A percentile compares a stretch with the other conserved stretches of the same genome.
phyloP scores from a whole-genome alignment of 2,797 vertebrate species.

The Perodicticus potto region DNA sequence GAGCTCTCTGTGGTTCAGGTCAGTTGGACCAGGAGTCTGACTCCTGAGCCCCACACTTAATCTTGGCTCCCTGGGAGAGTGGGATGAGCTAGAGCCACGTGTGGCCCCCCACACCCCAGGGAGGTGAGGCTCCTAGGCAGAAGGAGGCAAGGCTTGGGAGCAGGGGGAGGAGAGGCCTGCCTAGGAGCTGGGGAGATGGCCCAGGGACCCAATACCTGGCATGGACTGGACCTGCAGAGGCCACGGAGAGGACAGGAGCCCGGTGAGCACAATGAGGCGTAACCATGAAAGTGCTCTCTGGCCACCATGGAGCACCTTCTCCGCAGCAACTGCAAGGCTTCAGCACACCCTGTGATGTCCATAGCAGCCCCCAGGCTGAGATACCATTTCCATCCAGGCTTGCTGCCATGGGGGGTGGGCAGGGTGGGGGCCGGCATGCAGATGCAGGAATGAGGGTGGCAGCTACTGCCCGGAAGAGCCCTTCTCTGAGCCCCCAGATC shows the following conservation, averaged over 20 bases:
- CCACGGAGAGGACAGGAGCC: rapidly evolving
- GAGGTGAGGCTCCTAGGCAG: too few species aligned
- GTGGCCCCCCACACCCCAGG: too few species aligned
- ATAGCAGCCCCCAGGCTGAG: rapidly evolving
- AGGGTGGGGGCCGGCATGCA: too few species aligned
- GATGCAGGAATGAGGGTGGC: not conserved
- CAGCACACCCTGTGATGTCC: rapidly evolving
- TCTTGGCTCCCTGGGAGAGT: not conserved
- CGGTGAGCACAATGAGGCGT: rapidly evolving
- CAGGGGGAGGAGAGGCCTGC: not conserved
- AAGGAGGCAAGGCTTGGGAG: rapidly evolving
- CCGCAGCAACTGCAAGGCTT: not conserved
- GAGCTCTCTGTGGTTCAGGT: not conserved
- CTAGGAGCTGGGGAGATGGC: rapidly evolving
- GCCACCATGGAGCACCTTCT: not conserved
- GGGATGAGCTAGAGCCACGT: too few species aligned
- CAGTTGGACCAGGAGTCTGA: not conserved
- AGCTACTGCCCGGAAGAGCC: rapidly evolving
- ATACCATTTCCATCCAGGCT: rapidly evolving
- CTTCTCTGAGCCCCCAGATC: not conserved
- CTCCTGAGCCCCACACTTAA: rapidly evolving
- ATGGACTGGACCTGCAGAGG: not conserved
- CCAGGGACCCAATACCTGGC: rapidly evolving
- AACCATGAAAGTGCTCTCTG: rapidly evolving
- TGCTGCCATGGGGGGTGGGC: rapidly evolving